A percentile compares a stretch with the other conserved stretches of the same genome.
Conservation (phyloP, 2,888 invertebrate species). For the Melanargia galathea region DNA sequence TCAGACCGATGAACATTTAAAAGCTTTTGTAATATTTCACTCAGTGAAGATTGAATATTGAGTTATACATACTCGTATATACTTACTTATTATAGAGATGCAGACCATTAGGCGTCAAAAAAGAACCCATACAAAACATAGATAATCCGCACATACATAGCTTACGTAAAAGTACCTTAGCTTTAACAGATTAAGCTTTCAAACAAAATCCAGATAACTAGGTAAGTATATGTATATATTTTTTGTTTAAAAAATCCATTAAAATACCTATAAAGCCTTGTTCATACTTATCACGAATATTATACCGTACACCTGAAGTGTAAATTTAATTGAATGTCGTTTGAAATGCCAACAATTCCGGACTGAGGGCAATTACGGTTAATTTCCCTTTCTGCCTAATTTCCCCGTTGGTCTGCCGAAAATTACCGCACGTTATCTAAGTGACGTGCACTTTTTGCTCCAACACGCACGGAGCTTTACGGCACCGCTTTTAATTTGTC, state of each 20-base stretch:
- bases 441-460: conserved; percentile 44
- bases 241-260: background rate
- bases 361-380: conserved; percentile 17
- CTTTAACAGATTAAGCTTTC: background rate
- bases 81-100: too few species aligned
- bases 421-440: conserved; percentile 39
- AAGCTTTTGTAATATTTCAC: too few species aligned
- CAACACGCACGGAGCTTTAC: conserved; percentile 42
- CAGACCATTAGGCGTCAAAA: too few species aligned
- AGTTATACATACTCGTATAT: too few species aligned
- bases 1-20: too few species aligned
- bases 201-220: background rate
- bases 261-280: background rate
- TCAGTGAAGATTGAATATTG: too few species aligned
- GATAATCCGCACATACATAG: too few species aligned
- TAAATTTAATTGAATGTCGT: conserved; percentile 20
- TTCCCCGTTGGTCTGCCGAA: conserved; percentile 25
- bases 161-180: background rate
- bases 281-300: background rate
- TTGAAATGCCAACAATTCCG: conserved; percentile 12
- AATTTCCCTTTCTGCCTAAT: conserved; percentile 27
- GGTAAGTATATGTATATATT: background rate
- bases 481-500: conserved; percentile 64
- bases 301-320: conserved; percentile 11
- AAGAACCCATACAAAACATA: too few species aligned